Base-by-base conservation (phyloP, 2,797 vertebrate genomes). In the Linurgus olivaceus region DNA sequence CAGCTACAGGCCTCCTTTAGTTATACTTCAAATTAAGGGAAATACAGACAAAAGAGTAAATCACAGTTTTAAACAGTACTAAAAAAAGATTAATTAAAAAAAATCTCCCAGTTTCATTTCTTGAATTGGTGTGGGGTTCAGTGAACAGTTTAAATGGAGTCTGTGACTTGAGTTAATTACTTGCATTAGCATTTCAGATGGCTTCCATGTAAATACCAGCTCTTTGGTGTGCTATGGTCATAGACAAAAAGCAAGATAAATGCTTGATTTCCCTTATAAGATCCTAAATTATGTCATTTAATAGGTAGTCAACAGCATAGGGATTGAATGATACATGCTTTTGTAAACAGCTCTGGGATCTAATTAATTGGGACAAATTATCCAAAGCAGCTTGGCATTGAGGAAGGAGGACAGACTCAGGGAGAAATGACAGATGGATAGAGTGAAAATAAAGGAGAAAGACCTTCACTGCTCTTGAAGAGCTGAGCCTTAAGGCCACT, bases 121-220 rank as follows among this genome's bases (percentile, higher is more conserved):
- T 91, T 66, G 48, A 86, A 67, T 80, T 1, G 1, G 13, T 73
- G 47, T 74, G 52, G 70, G 38, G 61, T 93, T 94, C 91, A 83
- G 51, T 7, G 8, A 91, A 72, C 71, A 95, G 72, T 82, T 52
- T 94, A 79, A 96, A 93, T 79, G 50, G 68, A 88, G 55, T 76
- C 79, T 77, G 33, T 24, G 82, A 67, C 54, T 87, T 48, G 17
- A 93, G 79, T 95, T 97, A 96, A 96, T 93, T 83, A 92, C 87
- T 91, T 85, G 42, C 68, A 93, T 97, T 93, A 96, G 76, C 90
- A 93, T 95, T 95, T 97, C 93, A 93, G 76, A 96, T 87, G 42
- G 73, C 24, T 92, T 88, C 82, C 63, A 48, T 35, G 29, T 86
- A 95, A 94, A 96, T 95, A 94, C 25, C 76, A 80, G 40, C 59